Evolutionary conservation across 2,113 vertebrate species (phyloP), one percentile per base, ranked within the genome.

Genomic region (Engystomops pustulosus): DNA sequence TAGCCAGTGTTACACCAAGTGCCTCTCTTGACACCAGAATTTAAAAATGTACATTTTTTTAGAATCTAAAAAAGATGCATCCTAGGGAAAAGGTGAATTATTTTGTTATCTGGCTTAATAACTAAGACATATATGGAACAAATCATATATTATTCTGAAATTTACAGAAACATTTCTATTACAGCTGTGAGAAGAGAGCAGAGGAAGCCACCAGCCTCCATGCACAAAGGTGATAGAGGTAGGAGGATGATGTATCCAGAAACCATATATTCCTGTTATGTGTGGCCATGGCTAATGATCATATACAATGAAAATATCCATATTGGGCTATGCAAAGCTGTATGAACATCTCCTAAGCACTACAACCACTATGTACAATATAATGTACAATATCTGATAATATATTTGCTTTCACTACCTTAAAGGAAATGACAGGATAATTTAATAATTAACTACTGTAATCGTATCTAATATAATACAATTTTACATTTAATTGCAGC

Each of bases 221-320:
- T 93, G 90, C 91, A 89, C 84, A 93, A 94, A 91, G 87, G 91
- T 86, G 92, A 92, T 78, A 94, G 92, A 95, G 96, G 95, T 96
- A 90, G 92, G 71, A 75, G 53, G 69, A 18, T 3, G 3, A 15
- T 14, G 12, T 6, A 30, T 23, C 1, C 8, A 32, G 30, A 65
- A 2, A 1, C 7, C 12, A 65, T 32, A 32, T 32, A 11, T 2
- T 17, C 7, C 12, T 3, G 60, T 32, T 1, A 58, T 45, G 44
- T 45, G 44, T 12, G 9, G 44, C 8, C 2, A 58, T 58, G 25
- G 3, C n/a, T 7, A 3, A n/a, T 53, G n/a, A 20, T 17, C 20
- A 17, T 53, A 6, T n/a, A 53, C 20, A 53, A 17, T 17, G 47
- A 49, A 49, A 49, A 49, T 49, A 49, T 49, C 15, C 47, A 49